phyloP scores from a whole-genome alignment of 2,797 vertebrate species.

The Trematomus bernacchii region DNA sequence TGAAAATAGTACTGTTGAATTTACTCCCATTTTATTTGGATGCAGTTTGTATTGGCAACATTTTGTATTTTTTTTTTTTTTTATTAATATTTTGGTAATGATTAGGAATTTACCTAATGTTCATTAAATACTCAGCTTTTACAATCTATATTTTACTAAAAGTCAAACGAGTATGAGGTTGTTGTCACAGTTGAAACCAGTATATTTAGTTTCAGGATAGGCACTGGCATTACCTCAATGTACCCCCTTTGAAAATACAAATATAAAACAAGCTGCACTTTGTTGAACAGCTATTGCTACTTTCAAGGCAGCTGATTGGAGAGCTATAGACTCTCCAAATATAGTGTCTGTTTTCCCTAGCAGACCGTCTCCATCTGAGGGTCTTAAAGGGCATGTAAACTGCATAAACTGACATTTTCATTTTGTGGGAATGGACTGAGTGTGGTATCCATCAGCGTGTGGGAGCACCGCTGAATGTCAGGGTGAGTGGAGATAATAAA shows the following conservation, averaged over 20 bases:
- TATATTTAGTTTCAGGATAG: neutral
- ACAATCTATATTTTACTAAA: neutral
- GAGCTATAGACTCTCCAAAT: neutral
- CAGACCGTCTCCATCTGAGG: neutral
- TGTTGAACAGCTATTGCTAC: neutral
- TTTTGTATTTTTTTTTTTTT: neutral
- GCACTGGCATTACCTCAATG: neutral
- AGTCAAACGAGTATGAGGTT: neutral
- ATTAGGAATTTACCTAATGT: neutral
- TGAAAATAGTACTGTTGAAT: neutral
- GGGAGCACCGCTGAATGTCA: slow-evolving; percentile 21
- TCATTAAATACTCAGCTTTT: neutral
- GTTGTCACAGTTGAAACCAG: neutral
- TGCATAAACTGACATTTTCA: slow-evolving; percentile 17
- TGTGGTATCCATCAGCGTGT: slow-evolving; percentile 15
- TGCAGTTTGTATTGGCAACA: neutral
- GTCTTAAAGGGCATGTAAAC: slow-evolving; percentile 1
- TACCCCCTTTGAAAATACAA: neutral
- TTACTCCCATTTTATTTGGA: neutral
- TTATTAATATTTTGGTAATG: neutral
- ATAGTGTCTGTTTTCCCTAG: neutral
- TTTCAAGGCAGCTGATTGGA: slow-evolving; percentile 10
- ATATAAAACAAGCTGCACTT: neutral
- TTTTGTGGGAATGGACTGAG: slow-evolving; percentile 18
- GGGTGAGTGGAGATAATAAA: slow-evolving; percentile 21